Conservation (phyloP, 2,113 vertebrate species). For the Syngnathus floridae region DNA sequence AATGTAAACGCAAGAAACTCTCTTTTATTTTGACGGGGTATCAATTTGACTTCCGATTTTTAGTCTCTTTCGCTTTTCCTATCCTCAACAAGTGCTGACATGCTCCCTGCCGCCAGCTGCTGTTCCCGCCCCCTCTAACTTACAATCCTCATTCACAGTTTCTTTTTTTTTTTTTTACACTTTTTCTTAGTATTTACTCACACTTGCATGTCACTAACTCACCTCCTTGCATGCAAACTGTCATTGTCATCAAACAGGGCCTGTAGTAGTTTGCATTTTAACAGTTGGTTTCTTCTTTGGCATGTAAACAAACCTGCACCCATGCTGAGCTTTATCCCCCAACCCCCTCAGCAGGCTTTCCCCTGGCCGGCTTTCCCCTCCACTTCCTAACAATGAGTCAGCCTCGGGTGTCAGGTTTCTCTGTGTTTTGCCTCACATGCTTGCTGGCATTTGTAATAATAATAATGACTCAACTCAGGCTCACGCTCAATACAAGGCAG, state of each 20-base stretch:
- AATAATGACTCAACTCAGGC: not conserved
- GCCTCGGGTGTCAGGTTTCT: constrained; percentile 1
- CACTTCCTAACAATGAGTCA: not conserved
- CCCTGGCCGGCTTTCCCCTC: not conserved
- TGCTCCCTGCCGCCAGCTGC: constrained; percentile 4
- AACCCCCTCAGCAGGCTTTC: not conserved
- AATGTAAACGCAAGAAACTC: not conserved
- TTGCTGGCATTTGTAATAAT: not conserved
- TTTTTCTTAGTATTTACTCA: not conserved
- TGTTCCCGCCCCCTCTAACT: not conserved
- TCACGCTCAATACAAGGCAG: not conserved
- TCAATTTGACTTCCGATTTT: not conserved
- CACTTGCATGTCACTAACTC: not conserved
- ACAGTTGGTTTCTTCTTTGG: not conserved
- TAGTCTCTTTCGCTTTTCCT: not conserved
- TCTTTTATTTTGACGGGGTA: not conserved
- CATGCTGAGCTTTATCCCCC: not conserved
- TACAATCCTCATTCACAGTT: not conserved
- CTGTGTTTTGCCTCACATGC: not conserved
- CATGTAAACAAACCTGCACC: not conserved
- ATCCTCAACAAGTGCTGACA: constrained; percentile 3
- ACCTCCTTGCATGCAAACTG: not conserved
- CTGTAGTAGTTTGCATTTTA: not conserved
- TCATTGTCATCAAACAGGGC: not conserved
- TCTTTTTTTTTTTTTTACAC: not conserved